phyloP scores from a whole-genome alignment of 2,888 invertebrate species.

The Chromoteleia sp. region DNA sequence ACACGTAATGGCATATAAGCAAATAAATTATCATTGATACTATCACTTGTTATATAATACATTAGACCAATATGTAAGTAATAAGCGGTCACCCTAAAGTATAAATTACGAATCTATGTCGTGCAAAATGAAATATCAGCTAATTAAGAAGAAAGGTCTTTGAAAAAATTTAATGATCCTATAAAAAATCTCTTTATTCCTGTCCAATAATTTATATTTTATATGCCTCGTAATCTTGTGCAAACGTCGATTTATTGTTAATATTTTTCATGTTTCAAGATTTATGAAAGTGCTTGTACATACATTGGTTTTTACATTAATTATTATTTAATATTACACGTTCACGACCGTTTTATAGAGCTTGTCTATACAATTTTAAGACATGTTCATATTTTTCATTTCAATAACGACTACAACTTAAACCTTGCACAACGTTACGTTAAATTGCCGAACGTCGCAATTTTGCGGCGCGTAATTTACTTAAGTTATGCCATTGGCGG shows the following conservation, averaged over 20 bases:
- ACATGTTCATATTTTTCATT: constrained; percentile 50
- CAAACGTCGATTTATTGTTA: background rate
- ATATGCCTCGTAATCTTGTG: background rate
- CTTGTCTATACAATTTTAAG: no score
- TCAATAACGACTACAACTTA: constrained; percentile 50
- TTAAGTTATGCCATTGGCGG: constrained; percentile 67
- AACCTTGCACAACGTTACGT: constrained; percentile 41
- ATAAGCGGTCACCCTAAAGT: background rate
- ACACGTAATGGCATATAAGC: no score
- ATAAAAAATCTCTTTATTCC: background rate
- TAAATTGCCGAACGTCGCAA: constrained; percentile 58
- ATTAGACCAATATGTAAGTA: no score
- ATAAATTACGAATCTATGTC: background rate
- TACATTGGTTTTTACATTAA: no score
- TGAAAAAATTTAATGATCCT: constrained; percentile 1
- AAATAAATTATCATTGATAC: no score
- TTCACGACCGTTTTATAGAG: no score
- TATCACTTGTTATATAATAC: no score
- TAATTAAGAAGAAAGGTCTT: background rate
- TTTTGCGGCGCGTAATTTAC: constrained; percentile 62
- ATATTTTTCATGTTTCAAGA: background rate
- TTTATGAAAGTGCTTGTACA: background rate
- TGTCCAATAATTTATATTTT: background rate
- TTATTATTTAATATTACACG: no score
- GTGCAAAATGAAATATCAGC: background rate